phyloP scores from a whole-genome alignment of 2,888 invertebrate species.

The Xylota sylvarum region DNA sequence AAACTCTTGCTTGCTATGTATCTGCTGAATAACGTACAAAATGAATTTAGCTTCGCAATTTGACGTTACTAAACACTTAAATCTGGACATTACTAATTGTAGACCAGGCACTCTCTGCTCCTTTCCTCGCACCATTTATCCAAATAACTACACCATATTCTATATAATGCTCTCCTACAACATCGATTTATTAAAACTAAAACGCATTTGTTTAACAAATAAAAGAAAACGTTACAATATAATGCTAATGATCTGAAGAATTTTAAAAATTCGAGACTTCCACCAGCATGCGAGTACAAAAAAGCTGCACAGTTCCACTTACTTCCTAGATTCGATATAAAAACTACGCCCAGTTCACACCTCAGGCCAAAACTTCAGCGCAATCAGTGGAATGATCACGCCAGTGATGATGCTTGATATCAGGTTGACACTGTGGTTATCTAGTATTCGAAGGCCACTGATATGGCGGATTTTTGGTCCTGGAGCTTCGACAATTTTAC shows the following conservation, averaged over 20 bases:
- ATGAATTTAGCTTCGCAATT: no score
- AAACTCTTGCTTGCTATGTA: no score
- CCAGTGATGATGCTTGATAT: conserved; percentile 92
- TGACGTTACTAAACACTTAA: no score
- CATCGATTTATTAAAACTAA: conserved; percentile 42
- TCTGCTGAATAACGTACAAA: no score
- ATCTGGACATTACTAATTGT: no score
- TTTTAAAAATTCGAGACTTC: conserved; percentile 7
- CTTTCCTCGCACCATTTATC: not conserved
- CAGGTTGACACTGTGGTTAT: conserved; percentile 95
- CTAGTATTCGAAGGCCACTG: conserved; percentile 90
- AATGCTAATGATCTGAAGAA: not conserved
- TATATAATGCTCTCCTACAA: conserved; percentile 33
- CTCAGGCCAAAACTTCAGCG: conserved; percentile 86
- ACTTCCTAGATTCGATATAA: conserved; percentile 16
- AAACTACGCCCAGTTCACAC: conserved; percentile 70
- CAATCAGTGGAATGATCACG: conserved; percentile 89
- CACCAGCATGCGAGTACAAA: conserved; percentile 14
- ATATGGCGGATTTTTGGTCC: conserved; percentile 90
- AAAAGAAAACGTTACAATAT: conserved; percentile 5
- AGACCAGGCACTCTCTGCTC: no score
- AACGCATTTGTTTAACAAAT: conserved; percentile 19
- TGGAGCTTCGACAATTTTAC: conserved; percentile 90
- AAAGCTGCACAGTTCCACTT: conserved; percentile 46
- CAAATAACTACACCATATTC: not conserved